Conservation (phyloP, 1,140 invertebrate species). For the Brachionus asplanchnoidis region DNA sequence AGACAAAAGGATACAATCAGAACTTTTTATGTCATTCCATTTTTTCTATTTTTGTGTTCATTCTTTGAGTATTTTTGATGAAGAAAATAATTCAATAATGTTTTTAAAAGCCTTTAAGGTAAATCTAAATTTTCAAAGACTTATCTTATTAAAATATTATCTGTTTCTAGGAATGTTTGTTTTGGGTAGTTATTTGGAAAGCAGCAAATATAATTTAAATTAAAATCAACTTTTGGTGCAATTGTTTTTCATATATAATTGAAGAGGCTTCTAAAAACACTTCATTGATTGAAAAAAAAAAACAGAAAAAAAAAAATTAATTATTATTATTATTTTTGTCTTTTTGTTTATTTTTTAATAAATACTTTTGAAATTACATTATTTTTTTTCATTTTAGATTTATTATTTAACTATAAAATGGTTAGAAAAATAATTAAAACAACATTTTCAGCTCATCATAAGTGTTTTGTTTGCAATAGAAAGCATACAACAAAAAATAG, state of each 20-base stretch:
- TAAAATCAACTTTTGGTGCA: conserved; percentile 15
- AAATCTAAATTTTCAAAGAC: conserved; percentile 1
- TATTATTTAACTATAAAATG: conserved; percentile 19
- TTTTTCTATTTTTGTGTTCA: conserved; percentile 26
- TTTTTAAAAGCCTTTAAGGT: conserved; percentile 8
- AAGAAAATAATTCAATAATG: conserved; percentile 22
- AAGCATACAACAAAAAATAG: conserved; percentile 19
- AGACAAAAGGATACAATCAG: conserved; percentile 12
- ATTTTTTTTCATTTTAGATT: background rate
- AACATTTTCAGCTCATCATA: conserved; percentile 9
- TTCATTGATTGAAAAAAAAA: conserved; percentile 19
- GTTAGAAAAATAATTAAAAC: background rate
- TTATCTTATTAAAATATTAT: background rate
- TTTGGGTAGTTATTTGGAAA: conserved; percentile 22
- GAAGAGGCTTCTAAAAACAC: background rate
- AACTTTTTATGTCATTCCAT: background rate
- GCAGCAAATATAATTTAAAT: conserved; percentile 2
- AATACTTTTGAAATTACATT: background rate
- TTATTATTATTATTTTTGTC: conserved; percentile 13
- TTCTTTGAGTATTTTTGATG: conserved; percentile 23
- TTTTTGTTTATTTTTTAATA: conserved; percentile 17
- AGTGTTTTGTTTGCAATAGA: conserved; percentile 23
- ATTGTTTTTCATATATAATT: conserved; percentile 25
- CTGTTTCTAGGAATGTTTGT: background rate
- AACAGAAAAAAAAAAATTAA: conserved; percentile 17